Evolutionary conservation across 1,140 invertebrate species (phyloP).

Genomic region (Monochamus saltuarius): DNA sequence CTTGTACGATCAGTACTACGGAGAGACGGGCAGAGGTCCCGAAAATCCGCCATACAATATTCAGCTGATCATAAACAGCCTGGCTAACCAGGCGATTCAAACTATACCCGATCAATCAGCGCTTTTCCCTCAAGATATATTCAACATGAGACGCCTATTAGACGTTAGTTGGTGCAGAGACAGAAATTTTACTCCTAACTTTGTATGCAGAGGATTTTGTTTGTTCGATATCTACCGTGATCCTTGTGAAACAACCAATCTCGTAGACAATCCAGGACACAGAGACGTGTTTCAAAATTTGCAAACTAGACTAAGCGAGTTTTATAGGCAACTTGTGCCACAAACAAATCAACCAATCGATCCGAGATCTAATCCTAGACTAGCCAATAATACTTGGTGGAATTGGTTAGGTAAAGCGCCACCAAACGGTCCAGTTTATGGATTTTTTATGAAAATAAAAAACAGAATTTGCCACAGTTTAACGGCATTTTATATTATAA

Average conservation of each 20-base stretch:
- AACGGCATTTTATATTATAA: no score
- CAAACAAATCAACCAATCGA: slow-evolving; percentile 45
- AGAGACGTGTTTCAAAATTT: slow-evolving; percentile 45
- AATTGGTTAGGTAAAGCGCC: slow-evolving; percentile 49
- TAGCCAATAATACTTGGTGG: slow-evolving; percentile 52
- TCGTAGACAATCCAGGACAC: slow-evolving; percentile 57
- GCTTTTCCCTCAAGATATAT: slow-evolving; percentile 18
- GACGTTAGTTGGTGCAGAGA: slow-evolving; percentile 24
- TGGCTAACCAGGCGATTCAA: slow-evolving; percentile 55
- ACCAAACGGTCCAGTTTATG: background rate
- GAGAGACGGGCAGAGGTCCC: slow-evolving; percentile 64
- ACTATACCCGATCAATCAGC: slow-evolving; percentile 53
- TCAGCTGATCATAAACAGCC: slow-evolving; percentile 52
- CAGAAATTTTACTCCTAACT: background rate
- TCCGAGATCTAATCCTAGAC: slow-evolving; percentile 46
- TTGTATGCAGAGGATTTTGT: slow-evolving; percentile 53
- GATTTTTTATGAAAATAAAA: background rate
- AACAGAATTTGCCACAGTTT: background rate
- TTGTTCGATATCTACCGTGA: slow-evolving; percentile 77
- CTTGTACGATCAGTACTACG: slow-evolving; percentile 77
- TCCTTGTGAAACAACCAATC: slow-evolving; percentile 81
- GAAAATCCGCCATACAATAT: slow-evolving; percentile 56
- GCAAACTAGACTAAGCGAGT: slow-evolving; percentile 40
- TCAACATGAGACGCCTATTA: background rate
- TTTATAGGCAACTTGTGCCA: slow-evolving; percentile 39